Evolutionary conservation across 2,113 vertebrate species (phyloP).

Genomic region (Campylomormyrus numenius): DNA sequence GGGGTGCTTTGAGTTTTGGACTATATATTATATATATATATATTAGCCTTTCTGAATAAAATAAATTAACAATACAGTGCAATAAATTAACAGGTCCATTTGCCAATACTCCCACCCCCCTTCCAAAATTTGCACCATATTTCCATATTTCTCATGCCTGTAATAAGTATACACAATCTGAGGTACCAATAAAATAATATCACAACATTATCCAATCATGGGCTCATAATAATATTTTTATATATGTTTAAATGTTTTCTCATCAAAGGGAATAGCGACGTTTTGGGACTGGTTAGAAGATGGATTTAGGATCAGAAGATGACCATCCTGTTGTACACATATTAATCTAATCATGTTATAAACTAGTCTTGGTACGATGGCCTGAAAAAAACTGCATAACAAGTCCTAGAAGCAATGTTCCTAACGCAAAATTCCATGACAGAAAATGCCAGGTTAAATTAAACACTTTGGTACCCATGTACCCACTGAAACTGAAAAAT

Average conservation of each 20-base stretch:
- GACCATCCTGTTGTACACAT: neutral
- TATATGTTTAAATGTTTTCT: neutral
- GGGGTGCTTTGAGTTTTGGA: too few species aligned
- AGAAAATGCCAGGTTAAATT: neutral
- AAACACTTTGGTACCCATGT: neutral
- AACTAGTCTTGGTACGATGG: neutral
- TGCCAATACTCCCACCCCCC: neutral
- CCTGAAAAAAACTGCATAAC: neutral
- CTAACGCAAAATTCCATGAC: neutral
- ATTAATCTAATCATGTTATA: neutral
- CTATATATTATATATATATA: neutral
- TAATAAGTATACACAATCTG: neutral
- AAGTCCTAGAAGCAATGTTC: neutral
- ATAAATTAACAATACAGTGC: neutral
- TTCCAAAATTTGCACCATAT: neutral
- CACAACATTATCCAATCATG: neutral
- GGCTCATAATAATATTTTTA: neutral
- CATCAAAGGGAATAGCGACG: neutral
- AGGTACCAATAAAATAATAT: neutral
- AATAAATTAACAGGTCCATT: neutral
- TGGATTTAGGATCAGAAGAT: neutral
- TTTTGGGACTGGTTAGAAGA: neutral
- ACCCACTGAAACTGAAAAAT: neutral
- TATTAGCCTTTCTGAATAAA: neutral
- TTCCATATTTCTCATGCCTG: neutral